Percentiles rank a stretch among this genome's conserved stretches.
These are phyloP conservation scores for Acronicta leporina DNA, from an alignment of 2,888 invertebrate genomes.

Conservation along the genomic window DNA sequence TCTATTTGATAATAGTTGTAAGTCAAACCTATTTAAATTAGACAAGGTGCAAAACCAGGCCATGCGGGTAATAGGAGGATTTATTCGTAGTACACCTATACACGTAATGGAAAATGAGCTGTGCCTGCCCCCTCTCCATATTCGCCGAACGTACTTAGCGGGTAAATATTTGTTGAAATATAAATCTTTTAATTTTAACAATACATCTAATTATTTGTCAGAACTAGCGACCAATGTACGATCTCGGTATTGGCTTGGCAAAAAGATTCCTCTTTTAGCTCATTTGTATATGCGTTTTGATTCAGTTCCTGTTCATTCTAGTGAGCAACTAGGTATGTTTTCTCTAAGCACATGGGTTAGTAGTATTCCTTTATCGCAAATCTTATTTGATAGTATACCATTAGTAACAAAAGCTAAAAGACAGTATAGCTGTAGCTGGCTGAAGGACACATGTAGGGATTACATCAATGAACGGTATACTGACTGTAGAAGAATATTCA, in stretches of 20 bases:
- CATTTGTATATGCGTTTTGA: not conserved
- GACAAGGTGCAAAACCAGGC: not conserved
- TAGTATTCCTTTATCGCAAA: not conserved
- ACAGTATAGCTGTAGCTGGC: not conserved
- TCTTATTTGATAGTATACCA: not conserved
- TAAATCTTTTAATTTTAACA: not conserved
- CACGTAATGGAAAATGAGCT: not conserved
- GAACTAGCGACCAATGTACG: not conserved
- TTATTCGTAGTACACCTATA: no score
- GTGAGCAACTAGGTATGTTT: not conserved
- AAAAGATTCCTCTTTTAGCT: not conserved
- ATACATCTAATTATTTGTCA: not conserved
- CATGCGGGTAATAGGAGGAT: no score
- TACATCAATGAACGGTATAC: not conserved
- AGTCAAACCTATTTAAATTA: not conserved
- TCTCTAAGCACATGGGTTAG: not conserved
- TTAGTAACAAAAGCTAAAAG: no score
- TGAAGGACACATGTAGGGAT: not conserved
- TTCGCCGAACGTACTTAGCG: not conserved
- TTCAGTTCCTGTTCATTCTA: not conserved
- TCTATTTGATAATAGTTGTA: slow-evolving; percentile 5
- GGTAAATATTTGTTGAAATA: not conserved
- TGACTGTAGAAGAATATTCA: not conserved
- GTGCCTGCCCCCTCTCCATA: not conserved
- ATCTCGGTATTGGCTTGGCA: not conserved